A percentile compares a stretch with the other conserved stretches of the same genome.
These are phyloP conservation scores for Scalopus aquaticus DNA, from an alignment of 2,113 vertebrate genomes.

Conservation along the genomic window DNA sequence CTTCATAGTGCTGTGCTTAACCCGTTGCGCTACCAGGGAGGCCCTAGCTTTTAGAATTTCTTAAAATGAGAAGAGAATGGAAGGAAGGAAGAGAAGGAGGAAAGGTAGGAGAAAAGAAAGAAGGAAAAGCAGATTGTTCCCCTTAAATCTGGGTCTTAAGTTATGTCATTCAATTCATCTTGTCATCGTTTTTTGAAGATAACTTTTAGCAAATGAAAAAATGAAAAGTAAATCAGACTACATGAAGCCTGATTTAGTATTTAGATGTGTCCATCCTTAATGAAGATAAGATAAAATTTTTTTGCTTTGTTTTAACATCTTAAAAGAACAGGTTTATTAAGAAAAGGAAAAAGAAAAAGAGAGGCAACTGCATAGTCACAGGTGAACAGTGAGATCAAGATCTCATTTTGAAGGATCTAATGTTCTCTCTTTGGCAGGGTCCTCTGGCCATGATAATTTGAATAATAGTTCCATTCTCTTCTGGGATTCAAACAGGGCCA, in stretches of 20 bases:
- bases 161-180: not conserved
- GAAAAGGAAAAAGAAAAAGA: too few species aligned
- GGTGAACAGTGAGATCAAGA: not conserved
- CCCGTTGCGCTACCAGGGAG: too few species aligned
- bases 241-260: not conserved
- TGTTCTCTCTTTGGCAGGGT: not conserved
- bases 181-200: not conserved
- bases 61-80: not conserved
- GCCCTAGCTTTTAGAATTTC: not conserved
- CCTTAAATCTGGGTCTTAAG: not conserved
- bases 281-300: not conserved
- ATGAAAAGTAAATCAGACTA: not conserved
- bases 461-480: not conserved
- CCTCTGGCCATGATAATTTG: not conserved
- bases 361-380: too few species aligned
- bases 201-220: constrained; percentile 40
- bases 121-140: not conserved
- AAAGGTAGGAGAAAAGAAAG: not conserved
- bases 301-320: too few species aligned
- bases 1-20: too few species aligned
- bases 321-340: too few species aligned
- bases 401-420: not conserved
- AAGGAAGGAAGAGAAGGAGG: not conserved
- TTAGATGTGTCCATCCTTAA: not conserved
- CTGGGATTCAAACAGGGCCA: not conserved